A percentile compares a stretch with the other conserved stretches of the same genome.
phyloP scores from a whole-genome alignment of 1,140 invertebrate species.

The Megalopta genalis region DNA sequence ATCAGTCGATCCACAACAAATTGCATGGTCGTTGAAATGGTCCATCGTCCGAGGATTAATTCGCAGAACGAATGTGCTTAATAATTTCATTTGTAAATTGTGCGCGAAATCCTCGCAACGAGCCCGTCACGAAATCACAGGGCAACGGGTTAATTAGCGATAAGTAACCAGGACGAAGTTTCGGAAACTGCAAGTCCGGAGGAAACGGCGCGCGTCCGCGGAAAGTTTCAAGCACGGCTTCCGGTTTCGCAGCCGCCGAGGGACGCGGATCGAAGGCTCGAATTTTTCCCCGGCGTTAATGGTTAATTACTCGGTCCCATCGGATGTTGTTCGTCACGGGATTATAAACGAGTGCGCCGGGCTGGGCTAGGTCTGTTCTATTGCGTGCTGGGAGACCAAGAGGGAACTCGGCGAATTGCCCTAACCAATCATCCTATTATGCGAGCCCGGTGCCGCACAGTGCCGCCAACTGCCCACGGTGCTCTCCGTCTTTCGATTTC shows the following conservation, averaged over 20 bases:
- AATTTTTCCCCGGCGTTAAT: constrained; percentile 18
- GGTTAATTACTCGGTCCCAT: constrained; percentile 54
- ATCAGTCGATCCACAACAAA: too few species aligned
- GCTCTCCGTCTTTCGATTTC: constrained; percentile 37
- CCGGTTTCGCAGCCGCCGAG: neutral
- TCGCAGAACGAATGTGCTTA: too few species aligned
- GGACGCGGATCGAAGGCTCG: neutral
- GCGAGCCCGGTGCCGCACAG: constrained; percentile 35
- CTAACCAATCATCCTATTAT: constrained; percentile 70
- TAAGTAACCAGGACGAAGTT: neutral
- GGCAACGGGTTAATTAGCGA: neutral
- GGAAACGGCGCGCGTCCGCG: too few species aligned
- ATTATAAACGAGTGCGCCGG: constrained; percentile 45
- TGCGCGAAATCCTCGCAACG: neutral
- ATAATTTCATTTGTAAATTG: too few species aligned
- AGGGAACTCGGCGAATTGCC: constrained; percentile 60
- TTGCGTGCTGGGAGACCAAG: constrained; percentile 57
- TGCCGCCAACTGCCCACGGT: constrained; percentile 28
- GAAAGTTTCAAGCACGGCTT: neutral
- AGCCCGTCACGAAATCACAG: neutral
- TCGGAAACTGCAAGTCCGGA: neutral
- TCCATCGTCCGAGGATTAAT: too few species aligned
- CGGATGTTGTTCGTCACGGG: constrained; percentile 51
- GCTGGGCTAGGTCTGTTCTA: constrained; percentile 29
- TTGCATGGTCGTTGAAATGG: too few species aligned